These are phyloP conservation scores for Drosophila guanche DNA, from an alignment of 1,140 invertebrate genomes.

Conservation along the genomic window DNA sequence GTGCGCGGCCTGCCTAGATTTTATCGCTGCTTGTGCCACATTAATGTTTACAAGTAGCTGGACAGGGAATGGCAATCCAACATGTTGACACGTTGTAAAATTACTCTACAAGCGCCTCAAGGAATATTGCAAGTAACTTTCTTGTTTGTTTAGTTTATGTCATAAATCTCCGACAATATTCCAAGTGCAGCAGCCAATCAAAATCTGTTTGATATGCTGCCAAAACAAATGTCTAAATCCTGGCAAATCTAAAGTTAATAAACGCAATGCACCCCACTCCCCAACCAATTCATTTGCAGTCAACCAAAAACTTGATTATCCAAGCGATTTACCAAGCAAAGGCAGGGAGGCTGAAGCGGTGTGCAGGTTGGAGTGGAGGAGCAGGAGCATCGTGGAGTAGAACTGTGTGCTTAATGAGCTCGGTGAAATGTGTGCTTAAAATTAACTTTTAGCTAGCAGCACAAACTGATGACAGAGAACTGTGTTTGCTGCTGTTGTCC, in stretches of 20 bases:
- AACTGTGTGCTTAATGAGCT: constrained; percentile 65
- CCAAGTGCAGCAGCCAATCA: constrained; percentile 3
- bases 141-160: no score
- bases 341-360: constrained; percentile 16
- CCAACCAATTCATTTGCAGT: constrained; percentile 55
- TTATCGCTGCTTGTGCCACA: constrained; percentile 4
- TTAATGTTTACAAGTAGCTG: neutral
- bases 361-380: neutral
- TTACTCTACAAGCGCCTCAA: no score
- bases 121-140: no score
- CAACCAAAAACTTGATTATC: constrained; percentile 63
- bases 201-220: constrained; percentile 9
- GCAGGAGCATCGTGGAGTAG: neutral
- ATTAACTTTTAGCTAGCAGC: constrained; percentile 66
- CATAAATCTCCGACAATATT: neutral
- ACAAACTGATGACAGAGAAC: constrained; percentile 32
- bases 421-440: constrained; percentile 72
- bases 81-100: neutral
- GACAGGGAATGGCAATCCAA: neutral
- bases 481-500: constrained; percentile 32
- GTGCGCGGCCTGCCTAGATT: neutral
- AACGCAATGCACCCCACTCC: constrained; percentile 46
- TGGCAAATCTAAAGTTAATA: constrained; percentile 66
- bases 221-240: constrained; percentile 18
- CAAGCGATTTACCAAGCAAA: constrained; percentile 40